Evolutionary conservation across 2,888 invertebrate species (phyloP), one percentile per base, ranked within the genome.

Genomic region (Meiosimyza platycephala): DNA sequence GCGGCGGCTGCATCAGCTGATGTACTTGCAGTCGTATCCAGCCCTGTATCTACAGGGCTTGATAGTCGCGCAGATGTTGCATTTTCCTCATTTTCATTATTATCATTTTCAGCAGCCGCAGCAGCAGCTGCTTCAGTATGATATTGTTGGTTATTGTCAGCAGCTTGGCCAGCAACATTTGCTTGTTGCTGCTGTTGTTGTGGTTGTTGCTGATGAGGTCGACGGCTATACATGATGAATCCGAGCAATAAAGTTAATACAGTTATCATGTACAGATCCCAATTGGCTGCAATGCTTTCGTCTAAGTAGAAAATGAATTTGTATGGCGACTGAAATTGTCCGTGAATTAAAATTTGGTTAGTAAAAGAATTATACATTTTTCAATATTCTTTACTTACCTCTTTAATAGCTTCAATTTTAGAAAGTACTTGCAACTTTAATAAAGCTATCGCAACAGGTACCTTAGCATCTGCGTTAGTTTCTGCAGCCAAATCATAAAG

Each of bases 401-500:
- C 93, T 85, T 92, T 91, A 59, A 94, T 84, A 76, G 92, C 91
- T 80, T 94, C 93, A 65, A 94, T 78, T 75, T 92, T 91, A 78
- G 94, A 94, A 69, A 95, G 87, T 40, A 95, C 81, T 78, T 93
- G 93, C 5, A 99, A 89, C 81, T 97, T 95, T 57, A 95, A 89
- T 22, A 98, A 89, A 0, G 98, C 99, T 33, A 99, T 88, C 1
- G 95, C 93, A 3, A 97, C 97, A 3, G 99, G 99, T 72, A 98
- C 93, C 82, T 95, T 93, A 0, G 99, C 99, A 87, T 99, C 98
- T 0, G 93, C 90, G 84, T 94, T 95, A 0, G 97, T 94, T 85
- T 98, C 96, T 0, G 95, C 95, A 1, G 98, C 98, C 87, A 95
- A 91, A 89, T 99, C 99, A 89, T 99, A 99, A 87, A 95, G 95